Conservation (phyloP, 2,113 vertebrate species). For the Xiphophorus maculatus region DNA sequence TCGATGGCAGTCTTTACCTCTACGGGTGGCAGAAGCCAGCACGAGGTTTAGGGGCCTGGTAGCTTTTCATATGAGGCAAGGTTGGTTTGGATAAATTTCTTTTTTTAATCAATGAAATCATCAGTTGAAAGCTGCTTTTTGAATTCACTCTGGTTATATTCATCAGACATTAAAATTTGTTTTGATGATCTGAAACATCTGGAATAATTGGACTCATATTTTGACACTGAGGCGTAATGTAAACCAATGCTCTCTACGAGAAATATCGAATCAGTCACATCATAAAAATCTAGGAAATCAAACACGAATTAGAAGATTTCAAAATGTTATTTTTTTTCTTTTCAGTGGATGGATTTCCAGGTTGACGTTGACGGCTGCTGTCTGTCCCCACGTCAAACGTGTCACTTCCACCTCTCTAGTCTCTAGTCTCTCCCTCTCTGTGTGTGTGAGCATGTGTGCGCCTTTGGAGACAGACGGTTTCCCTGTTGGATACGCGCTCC, state of each 20-base stretch:
- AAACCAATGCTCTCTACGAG: not conserved
- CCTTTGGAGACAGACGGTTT: constrained; percentile 14
- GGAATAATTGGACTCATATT: too few species aligned
- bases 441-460: constrained; percentile 13
- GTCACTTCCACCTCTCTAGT: constrained; percentile 43
- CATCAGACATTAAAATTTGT: too few species aligned
- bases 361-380: constrained; percentile 34
- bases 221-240: not conserved
- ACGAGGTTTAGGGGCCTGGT: too few species aligned
- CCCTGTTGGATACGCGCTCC: constrained; percentile 14
- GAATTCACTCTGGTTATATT: too few species aligned
- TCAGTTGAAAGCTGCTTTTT: too few species aligned
- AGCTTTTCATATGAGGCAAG: too few species aligned
- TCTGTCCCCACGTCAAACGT: constrained; percentile 52
- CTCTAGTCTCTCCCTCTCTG: constrained; percentile 23
- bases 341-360: constrained; percentile 14
- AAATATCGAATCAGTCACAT: not conserved
- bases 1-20: too few species aligned
- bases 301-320: constrained; percentile 9
- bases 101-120: too few species aligned
- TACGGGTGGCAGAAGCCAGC: too few species aligned
- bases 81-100: too few species aligned
- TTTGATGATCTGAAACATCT: too few species aligned
- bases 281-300: not conserved
- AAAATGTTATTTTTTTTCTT: constrained; percentile 11